Conservation (phyloP, 1,140 invertebrate genomes). For the Tribolium madens region DNA sequence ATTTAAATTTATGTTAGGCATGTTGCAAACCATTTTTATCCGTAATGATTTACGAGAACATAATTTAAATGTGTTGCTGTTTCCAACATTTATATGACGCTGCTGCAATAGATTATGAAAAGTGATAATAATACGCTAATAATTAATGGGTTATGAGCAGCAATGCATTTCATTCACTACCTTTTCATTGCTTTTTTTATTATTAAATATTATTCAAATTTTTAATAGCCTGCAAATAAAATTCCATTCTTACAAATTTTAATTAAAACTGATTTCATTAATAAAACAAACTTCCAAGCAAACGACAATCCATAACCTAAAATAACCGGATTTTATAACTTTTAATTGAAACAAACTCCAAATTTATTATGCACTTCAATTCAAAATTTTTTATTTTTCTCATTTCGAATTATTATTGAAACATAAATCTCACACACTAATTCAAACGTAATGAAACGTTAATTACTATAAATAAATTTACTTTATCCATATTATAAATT, state of each 20-base stretch:
- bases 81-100: slow-evolving; percentile 42
- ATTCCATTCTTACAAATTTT: not conserved
- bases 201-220: not conserved
- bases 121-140: slow-evolving; percentile 37
- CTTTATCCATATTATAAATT: not conserved
- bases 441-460: not conserved
- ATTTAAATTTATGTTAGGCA: slow-evolving; percentile 41
- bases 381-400: not conserved
- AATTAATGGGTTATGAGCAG: slow-evolving; percentile 19
- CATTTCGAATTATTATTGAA: not conserved
- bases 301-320: not conserved
- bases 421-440: not conserved
- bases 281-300: not conserved
- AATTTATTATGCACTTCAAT: not conserved
- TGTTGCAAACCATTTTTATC: slow-evolving; percentile 42
- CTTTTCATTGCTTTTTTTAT: slow-evolving; percentile 12
- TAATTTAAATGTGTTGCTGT: slow-evolving; percentile 46
- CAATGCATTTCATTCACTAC: slow-evolving; percentile 9
- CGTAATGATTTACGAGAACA: slow-evolving; percentile 39
- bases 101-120: slow-evolving; percentile 35
- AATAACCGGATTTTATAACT: not conserved
- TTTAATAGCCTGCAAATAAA: not conserved
- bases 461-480: not conserved
- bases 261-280: not conserved
- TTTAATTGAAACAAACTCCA: not conserved